Conservation (phyloP, 2,113 vertebrate species). For the Leucoraja erinaceus region DNA sequence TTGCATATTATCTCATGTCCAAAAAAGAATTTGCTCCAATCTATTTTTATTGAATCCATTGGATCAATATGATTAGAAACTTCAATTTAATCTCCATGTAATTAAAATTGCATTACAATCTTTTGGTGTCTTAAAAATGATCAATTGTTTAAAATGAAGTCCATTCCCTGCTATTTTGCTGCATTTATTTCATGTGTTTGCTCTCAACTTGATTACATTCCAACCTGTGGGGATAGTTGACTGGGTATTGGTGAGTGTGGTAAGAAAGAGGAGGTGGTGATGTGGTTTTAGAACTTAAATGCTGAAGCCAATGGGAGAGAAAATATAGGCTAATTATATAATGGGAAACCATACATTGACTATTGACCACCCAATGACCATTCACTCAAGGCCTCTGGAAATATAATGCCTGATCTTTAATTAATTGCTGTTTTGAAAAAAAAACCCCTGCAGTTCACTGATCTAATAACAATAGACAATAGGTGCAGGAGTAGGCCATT, state of each 20-base stretch:
- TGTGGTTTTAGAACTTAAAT: background rate
- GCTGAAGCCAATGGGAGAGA: background rate
- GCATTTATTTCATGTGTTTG: background rate
- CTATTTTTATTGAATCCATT: background rate
- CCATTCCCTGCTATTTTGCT: background rate
- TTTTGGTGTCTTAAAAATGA: background rate
- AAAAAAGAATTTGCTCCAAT: background rate
- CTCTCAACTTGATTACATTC: background rate
- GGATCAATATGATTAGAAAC: background rate
- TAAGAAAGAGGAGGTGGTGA: too few species aligned
- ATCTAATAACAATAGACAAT: too few species aligned
- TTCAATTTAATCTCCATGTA: background rate
- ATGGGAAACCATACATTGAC: background rate
- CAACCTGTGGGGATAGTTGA: background rate
- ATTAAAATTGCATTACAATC: background rate
- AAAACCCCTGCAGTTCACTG: too few species aligned
- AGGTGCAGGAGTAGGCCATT: too few species aligned
- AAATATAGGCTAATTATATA: background rate
- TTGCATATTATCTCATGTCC: background rate
- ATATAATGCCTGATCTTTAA: background rate
- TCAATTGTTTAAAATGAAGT: slow-evolving; percentile 1
- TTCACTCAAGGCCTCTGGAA: background rate
- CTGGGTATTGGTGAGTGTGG: too few species aligned
- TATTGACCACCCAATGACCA: background rate
- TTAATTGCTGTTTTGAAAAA: background rate